Evolutionary conservation across 2,113 vertebrate genomes (phyloP).

Genomic region (Cyprinodon tularosa): DNA sequence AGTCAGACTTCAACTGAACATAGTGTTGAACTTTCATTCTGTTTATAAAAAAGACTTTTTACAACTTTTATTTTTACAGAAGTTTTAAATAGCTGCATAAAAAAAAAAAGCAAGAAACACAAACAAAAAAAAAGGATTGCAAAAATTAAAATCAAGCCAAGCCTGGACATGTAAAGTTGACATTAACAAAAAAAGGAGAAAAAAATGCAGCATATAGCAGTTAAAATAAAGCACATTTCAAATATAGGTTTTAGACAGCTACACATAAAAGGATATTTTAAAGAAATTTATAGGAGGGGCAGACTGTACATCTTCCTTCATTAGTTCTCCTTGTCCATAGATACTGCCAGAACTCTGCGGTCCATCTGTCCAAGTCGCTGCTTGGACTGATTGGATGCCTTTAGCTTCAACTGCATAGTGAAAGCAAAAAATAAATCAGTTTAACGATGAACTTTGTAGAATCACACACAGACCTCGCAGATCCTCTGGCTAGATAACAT

Average conservation of each 20-base stretch:
- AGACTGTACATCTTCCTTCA: conserved; percentile 32
- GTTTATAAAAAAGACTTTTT: background rate
- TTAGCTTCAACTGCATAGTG: conserved; percentile 73
- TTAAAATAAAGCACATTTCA: conserved; percentile 14
- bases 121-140: background rate
- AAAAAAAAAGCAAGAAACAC: background rate
- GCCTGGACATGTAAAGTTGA: conserved; percentile 57
- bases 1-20: background rate
- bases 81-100: background rate
- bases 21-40: conserved; percentile 13
- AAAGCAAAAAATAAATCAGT: background rate
- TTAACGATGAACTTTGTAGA: background rate
- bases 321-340: conserved; percentile 79
- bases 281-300: conserved; percentile 3
- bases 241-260: conserved; percentile 18
- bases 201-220: background rate
- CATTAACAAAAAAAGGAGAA: conserved; percentile 49
- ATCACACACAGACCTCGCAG: background rate
- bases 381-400: conserved; percentile 75
- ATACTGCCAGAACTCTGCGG: conserved; percentile 61
- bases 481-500: background rate
- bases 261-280: conserved; percentile 51
- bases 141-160: background rate
- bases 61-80: background rate
- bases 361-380: conserved; percentile 68